Conservation (phyloP, 2,113 vertebrate species). For the Centropus unirufus region DNA sequence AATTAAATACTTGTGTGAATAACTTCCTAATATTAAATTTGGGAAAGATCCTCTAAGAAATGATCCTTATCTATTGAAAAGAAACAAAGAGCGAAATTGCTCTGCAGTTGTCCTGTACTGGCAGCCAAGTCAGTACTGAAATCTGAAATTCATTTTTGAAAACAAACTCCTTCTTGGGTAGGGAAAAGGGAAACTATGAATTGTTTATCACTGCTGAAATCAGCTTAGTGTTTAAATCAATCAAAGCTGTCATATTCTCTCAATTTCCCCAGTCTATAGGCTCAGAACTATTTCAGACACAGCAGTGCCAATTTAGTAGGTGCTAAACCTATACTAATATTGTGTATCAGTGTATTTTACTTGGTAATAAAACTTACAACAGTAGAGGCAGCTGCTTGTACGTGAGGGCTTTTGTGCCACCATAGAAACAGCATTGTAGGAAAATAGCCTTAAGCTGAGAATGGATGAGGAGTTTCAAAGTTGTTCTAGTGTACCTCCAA, state of each 20-base stretch:
- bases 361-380: slow-evolving; percentile 31
- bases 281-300: neutral
- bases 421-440: slow-evolving; percentile 46
- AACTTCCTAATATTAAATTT: neutral
- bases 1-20: neutral
- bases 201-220: neutral
- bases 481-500: neutral
- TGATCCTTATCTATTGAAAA: neutral
- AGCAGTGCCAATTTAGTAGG: slow-evolving; percentile 16
- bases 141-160: neutral
- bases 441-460: slow-evolving; percentile 39
- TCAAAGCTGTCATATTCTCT: neutral
- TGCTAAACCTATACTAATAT: slow-evolving; percentile 40
- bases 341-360: slow-evolving; percentile 37
- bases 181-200: neutral
- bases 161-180: neutral
- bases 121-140: neutral
- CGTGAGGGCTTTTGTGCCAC: slow-evolving; percentile 17
- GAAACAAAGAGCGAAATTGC: neutral
- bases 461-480: slow-evolving; percentile 21
- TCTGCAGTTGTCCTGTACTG: neutral
- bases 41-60: neutral
- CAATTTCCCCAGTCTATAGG: neutral
- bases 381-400: slow-evolving; percentile 7
- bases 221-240: neutral